Evolutionary conservation across 2,113 vertebrate species (phyloP).

Genomic region (Xenus cinereus): DNA sequence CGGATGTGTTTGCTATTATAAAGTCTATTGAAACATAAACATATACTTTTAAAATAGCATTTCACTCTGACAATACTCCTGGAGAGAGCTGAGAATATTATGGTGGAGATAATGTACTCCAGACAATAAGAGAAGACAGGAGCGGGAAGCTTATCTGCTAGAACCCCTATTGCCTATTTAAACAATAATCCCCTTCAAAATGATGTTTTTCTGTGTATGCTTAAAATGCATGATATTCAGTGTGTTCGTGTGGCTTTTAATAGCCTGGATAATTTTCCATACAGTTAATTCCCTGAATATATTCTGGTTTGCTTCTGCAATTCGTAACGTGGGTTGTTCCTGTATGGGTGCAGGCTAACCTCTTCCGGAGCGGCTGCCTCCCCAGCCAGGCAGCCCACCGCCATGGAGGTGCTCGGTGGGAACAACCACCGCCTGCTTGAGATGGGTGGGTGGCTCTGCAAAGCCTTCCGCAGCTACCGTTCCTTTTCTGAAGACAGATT

Average conservation of each 20-base stretch:
- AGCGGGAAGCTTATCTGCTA: conserved; percentile 64
- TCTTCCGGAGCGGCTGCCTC: not conserved
- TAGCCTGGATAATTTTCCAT: conserved; percentile 68
- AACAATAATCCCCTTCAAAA: conserved; percentile 73
- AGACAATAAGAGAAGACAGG: conserved; percentile 70
- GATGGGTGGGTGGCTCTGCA: not conserved
- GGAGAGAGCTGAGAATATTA: conserved; percentile 64
- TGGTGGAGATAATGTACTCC: conserved; percentile 64
- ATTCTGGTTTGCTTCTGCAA: conserved; percentile 17
- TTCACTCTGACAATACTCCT: conserved; percentile 63
- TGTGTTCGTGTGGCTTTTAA: conserved; percentile 53
- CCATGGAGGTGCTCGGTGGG: accelerated
- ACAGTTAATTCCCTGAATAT: conserved; percentile 62
- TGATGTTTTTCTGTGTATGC: conserved; percentile 56
- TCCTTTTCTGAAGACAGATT: not conserved
- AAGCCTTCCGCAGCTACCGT: not conserved
- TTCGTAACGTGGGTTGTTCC: not conserved
- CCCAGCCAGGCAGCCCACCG: not conserved
- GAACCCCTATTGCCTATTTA: conserved; percentile 72
- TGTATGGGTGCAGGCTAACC: not conserved
- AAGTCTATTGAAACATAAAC: conserved; percentile 64
- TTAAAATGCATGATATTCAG: conserved; percentile 65
- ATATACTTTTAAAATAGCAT: conserved; percentile 68
- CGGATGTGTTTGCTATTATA: conserved; percentile 55
- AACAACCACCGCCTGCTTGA: accelerated